A percentile compares a stretch with the other conserved stretches of the same genome.
Conservation (phyloP, 2,113 vertebrate species). For the Myrmecobius fasciatus region DNA sequence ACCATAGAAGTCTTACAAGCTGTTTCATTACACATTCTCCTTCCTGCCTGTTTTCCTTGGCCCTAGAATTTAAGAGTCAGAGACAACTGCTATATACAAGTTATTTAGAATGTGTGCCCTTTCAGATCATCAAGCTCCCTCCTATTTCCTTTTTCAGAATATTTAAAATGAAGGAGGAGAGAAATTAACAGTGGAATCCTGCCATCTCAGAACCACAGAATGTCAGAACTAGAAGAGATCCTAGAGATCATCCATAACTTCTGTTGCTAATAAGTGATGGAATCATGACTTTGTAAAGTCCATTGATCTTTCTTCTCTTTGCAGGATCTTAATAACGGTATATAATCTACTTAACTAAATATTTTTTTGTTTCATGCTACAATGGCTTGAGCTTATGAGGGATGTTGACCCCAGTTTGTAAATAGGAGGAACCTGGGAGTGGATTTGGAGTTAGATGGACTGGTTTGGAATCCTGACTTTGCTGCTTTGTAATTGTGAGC, state of each 20-base stretch:
- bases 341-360: neutral
- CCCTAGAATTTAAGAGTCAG: constrained; percentile 51
- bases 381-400: neutral
- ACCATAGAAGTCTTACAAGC: constrained; percentile 34
- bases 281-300: neutral
- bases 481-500: neutral
- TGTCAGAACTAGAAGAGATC: neutral
- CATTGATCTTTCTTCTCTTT: neutral
- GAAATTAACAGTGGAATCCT: constrained; percentile 2
- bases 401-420: neutral
- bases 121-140: constrained; percentile 7
- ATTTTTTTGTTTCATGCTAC: neutral
- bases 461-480: neutral
- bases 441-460: neutral
- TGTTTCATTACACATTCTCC: constrained; percentile 58
- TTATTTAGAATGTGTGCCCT: constrained; percentile 44
- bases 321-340: neutral
- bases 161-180: constrained; percentile 54
- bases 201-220: neutral
- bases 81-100: constrained; percentile 4
- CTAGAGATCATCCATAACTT: neutral
- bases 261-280: neutral
- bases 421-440: neutral
- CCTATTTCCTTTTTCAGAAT: constrained; percentile 37
- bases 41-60: constrained; percentile 50